Percentiles rank a stretch among this genome's conserved stretches.
Evolutionary conservation across 30 jellyfish, hydroid and myxozoan genomes (phyloP).

Genomic region (Phacellophora camtschatica): DNA sequence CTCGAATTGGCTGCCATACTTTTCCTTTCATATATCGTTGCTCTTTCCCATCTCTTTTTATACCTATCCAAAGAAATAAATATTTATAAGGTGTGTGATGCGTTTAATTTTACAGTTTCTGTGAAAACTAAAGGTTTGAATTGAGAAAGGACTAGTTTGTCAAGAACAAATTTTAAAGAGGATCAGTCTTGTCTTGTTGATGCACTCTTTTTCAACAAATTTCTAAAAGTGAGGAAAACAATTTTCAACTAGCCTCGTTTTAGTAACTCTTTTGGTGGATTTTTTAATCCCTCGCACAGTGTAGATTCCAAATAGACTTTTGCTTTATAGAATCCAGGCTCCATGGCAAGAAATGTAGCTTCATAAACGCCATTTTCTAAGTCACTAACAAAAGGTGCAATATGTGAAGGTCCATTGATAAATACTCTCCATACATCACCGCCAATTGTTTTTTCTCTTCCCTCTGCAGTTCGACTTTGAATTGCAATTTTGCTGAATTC

Average conservation of each 20-base stretch:
- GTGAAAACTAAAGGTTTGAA: too few relatives aligned
- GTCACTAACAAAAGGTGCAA: constrained; percentile 88
- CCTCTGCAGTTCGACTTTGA: constrained; percentile 87
- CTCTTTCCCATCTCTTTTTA: constrained; percentile 63
- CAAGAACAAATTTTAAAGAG: too few relatives aligned
- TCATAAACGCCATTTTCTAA: constrained; percentile 88
- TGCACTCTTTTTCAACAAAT: too few relatives aligned
- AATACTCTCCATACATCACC: constrained; percentile 95
- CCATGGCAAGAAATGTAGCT: constrained; percentile 79
- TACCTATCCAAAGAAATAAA: neutral
- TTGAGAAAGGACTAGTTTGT: too few relatives aligned
- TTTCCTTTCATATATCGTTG: constrained; percentile 16
- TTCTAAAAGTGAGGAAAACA: too few relatives aligned
- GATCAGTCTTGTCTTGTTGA: too few relatives aligned
- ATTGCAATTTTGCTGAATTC: constrained; percentile 83
- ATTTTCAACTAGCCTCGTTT: constrained; percentile 71
- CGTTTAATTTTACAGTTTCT: too few relatives aligned
- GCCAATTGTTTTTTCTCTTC: constrained; percentile 75
- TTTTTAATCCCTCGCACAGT: constrained; percentile 87
- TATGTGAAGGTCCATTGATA: constrained; percentile 73
- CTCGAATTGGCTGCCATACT: constrained; percentile 97
- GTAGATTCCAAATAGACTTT: constrained; percentile 87
- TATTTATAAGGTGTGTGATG: neutral
- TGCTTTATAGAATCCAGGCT: constrained; percentile 92
- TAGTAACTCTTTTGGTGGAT: constrained; percentile 82